phyloP scores from a whole-genome alignment of 2,888 invertebrate species.

The Volucella bombylans region DNA sequence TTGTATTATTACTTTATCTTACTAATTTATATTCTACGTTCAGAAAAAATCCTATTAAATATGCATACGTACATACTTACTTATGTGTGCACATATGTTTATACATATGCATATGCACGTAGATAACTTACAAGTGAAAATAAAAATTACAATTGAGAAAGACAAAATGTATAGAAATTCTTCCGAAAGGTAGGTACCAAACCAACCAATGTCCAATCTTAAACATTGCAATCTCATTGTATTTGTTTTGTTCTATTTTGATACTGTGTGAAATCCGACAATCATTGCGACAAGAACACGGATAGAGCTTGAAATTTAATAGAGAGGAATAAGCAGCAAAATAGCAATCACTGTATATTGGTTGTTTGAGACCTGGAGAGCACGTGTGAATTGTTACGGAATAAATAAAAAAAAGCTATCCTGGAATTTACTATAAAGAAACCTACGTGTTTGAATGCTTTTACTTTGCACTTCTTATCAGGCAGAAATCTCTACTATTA shows the following conservation, averaged over 20 bases:
- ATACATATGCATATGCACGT: not conserved
- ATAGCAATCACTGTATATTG: conserved; percentile 47
- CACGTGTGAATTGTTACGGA: conserved; percentile 45
- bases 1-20: not conserved
- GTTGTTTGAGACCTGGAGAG: conserved; percentile 42
- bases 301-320: conserved; percentile 36
- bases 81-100: not conserved
- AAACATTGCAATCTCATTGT: not conserved
- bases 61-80: no score
- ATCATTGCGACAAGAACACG: conserved; percentile 30
- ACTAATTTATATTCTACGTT: conserved; percentile 21
- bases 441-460: conserved; percentile 7
- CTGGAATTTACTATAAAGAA: conserved; percentile 23
- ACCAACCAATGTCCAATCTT: conserved; percentile 22
- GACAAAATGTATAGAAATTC: conserved; percentile 3
- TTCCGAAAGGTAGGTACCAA: conserved; percentile 1
- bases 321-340: conserved; percentile 36
- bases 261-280: conserved; percentile 16
- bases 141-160: conserved; percentile 17
- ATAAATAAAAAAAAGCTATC: conserved; percentile 38
- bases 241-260: conserved; percentile 26
- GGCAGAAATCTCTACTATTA: conserved; percentile 4
- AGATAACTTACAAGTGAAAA: conserved; percentile 1
- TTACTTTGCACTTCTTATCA: conserved; percentile 7
- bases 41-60: not conserved